Evolutionary conservation across 37 sponge, comb jelly and placozoan genomes (phyloP).

Genomic region (Axinella damicornis): DNA sequence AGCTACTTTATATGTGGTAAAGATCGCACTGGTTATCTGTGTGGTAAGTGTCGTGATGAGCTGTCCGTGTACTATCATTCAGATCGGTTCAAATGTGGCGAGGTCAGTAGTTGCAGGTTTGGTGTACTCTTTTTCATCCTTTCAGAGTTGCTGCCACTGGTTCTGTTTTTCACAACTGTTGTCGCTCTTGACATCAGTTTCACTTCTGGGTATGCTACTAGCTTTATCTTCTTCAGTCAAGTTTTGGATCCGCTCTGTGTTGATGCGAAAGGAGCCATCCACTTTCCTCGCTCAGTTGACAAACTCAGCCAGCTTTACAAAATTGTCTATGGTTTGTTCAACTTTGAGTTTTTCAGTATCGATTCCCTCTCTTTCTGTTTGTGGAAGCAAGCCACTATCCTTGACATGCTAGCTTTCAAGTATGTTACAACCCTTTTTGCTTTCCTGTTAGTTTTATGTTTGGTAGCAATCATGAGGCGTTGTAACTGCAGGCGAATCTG

Average conservation of each 20-base stretch:
- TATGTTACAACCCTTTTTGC: conserved; percentile 37
- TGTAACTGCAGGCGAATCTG: conserved; percentile 1
- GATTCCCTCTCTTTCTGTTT: conserved; percentile 8
- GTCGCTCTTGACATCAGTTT: conserved; percentile 31
- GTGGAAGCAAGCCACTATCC: conserved; percentile 34
- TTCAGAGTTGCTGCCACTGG: conserved; percentile 34
- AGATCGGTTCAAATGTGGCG: not conserved
- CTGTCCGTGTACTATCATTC: conserved; percentile 35
- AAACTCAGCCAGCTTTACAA: not conserved
- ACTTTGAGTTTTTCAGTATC: conserved; percentile 28
- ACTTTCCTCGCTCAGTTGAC: not conserved
- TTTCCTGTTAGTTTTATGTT: not conserved
- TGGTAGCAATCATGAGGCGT: not conserved
- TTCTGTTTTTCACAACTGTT: conserved; percentile 6
- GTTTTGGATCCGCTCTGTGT: conserved; percentile 6
- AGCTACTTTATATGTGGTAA: conserved; percentile 1
- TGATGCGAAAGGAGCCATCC: conserved; percentile 11
- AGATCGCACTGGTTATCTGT: conserved; percentile 21
- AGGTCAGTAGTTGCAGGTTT: not conserved
- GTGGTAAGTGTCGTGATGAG: conserved; percentile 10
- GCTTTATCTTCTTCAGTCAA: conserved; percentile 49
- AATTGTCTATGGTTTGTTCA: conserved; percentile 35
- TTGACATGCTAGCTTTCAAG: conserved; percentile 30
- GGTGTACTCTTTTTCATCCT: conserved; percentile 29
- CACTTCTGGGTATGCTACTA: conserved; percentile 38